Conservation (phyloP, 2,797 vertebrate genomes). For the Rhinoraja longicauda region DNA sequence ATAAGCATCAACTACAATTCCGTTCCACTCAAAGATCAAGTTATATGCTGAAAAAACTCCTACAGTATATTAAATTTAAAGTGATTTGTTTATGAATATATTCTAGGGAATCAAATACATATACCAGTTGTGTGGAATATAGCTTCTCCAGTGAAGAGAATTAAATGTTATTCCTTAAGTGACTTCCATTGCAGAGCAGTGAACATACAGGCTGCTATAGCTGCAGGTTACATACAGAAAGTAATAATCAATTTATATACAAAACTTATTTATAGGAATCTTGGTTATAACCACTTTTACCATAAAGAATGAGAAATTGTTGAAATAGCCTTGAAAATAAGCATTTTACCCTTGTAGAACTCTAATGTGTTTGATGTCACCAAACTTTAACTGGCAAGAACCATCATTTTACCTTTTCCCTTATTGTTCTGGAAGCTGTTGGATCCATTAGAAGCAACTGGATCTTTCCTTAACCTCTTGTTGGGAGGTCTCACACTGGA, state of each 20-base stretch:
- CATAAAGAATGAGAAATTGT: neutral
- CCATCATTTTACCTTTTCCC: constrained; percentile 74
- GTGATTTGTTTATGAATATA: neutral
- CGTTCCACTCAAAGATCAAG: neutral
- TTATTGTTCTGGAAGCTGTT: constrained; percentile 70
- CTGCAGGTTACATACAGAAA: neutral
- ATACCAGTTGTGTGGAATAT: neutral
- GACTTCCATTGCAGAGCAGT: neutral
- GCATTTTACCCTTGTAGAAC: neutral
- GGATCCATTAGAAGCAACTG: constrained; percentile 63
- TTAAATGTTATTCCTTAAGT: constrained; percentile 22
- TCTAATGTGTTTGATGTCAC: neutral
- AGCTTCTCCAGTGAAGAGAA: constrained; percentile 2
- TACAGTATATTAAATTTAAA: neutral
- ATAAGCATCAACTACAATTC: neutral
- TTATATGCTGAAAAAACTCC: neutral
- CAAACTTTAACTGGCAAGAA: neutral
- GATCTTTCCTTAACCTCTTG: constrained; percentile 93
- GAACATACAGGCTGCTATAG: neutral
- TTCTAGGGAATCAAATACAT: neutral
- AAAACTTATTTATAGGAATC: neutral
- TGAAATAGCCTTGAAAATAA: neutral
- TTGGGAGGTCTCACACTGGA: constrained; percentile 96
- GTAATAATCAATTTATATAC: neutral
- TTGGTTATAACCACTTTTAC: neutral